phyloP scores from a whole-genome alignment of 2,113 vertebrate genomes.

The Pteruthius melanotis region DNA sequence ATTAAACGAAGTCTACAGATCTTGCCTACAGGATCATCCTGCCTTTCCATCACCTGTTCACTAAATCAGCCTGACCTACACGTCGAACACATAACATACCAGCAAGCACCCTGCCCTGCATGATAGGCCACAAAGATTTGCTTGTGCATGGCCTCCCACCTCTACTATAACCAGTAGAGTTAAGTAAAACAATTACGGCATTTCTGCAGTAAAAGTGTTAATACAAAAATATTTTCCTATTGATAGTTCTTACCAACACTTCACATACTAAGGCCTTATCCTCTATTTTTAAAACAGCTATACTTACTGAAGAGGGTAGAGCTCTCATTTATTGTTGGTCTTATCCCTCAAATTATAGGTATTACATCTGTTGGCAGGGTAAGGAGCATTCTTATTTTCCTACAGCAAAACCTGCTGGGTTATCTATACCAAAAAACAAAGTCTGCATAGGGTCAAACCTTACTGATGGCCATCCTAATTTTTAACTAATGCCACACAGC shows the following conservation, averaged over 20 bases:
- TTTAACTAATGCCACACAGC: neutral
- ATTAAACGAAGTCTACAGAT: neutral
- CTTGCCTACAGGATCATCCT: neutral
- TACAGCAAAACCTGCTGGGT: neutral
- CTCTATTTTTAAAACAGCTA: neutral
- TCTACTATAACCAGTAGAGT: neutral
- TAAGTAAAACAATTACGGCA: neutral
- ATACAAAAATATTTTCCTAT: neutral
- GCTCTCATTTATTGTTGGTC: neutral
- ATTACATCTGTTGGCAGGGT: neutral
- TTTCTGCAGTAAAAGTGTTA: neutral
- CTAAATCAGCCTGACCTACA: neutral
- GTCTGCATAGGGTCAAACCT: neutral
- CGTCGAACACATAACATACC: neutral
- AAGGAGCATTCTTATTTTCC: neutral
- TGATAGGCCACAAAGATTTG: neutral
- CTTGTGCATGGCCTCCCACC: neutral
- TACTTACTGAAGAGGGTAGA: neutral
- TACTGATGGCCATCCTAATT: accelerated
- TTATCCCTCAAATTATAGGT: neutral
- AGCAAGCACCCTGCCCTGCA: neutral
- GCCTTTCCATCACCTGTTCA: neutral
- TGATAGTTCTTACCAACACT: neutral
- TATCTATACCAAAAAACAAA: neutral
- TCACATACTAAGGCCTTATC: neutral